Evolutionary conservation across 1,140 invertebrate species (phyloP).

Genomic region (Drosophila baimaii): DNA sequence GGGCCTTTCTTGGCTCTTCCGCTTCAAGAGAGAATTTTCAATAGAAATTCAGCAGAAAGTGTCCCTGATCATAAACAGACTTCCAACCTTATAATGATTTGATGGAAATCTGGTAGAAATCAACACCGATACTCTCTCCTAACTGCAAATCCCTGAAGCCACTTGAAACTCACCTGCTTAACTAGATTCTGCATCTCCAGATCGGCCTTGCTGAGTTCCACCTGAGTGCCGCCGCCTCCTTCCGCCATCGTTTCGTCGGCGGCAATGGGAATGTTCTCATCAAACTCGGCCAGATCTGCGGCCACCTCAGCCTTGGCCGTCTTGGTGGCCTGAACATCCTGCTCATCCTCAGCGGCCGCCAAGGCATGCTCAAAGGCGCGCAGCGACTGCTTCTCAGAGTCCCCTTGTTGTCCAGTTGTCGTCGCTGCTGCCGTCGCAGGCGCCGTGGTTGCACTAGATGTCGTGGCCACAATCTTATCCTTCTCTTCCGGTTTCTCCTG

Average conservation of each 20-base stretch:
- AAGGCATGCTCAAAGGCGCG: slow-evolving; percentile 92
- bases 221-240: slow-evolving; percentile 86
- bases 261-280: slow-evolving; percentile 96
- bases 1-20: slow-evolving; percentile 31
- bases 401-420: slow-evolving; percentile 17
- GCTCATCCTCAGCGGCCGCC: slow-evolving; percentile 96
- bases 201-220: slow-evolving; percentile 92
- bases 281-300: slow-evolving; percentile 97
- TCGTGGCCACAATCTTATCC: slow-evolving; percentile 51
- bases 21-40: slow-evolving; percentile 6
- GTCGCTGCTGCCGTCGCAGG: slow-evolving; percentile 6
- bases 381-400: slow-evolving; percentile 86
- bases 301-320: slow-evolving; percentile 96
- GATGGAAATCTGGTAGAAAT: not conserved
- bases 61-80: slow-evolving; percentile 2
- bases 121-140: too few relatives aligned
- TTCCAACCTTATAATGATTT: not conserved
- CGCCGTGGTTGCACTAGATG: slow-evolving; percentile 6
- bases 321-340: slow-evolving; percentile 95
- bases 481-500: slow-evolving; percentile 53
- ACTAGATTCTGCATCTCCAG: slow-evolving; percentile 92
- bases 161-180: slow-evolving; percentile 90
- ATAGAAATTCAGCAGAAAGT: slow-evolving; percentile 16
- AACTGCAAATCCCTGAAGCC: not conserved
- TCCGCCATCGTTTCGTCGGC: slow-evolving; percentile 87